Percentiles rank a stretch among this genome's conserved stretches.
These are phyloP conservation scores for Drosophila histrio DNA, from an alignment of 2,888 invertebrate genomes.

Conservation along the genomic window DNA sequence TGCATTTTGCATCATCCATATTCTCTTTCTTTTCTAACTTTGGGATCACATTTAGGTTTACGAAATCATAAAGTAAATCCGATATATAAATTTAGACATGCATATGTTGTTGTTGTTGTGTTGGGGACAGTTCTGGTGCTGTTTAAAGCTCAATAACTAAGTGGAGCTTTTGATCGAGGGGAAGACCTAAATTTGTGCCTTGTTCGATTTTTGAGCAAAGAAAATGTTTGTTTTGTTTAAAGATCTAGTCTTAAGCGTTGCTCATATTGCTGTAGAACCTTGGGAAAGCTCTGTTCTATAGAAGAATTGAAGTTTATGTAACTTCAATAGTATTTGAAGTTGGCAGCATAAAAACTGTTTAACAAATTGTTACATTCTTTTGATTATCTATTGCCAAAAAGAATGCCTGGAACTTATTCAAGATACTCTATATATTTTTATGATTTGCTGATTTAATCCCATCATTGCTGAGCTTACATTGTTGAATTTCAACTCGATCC, in stretches of 20 bases:
- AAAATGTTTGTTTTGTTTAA: background rate
- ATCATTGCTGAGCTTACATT: background rate
- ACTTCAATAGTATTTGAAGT: background rate
- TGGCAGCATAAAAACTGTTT: slow-evolving; percentile 34
- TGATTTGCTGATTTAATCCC: background rate
- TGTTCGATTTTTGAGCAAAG: slow-evolving; percentile 33
- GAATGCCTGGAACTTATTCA: slow-evolving; percentile 19
- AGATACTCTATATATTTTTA: background rate
- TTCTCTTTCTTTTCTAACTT: slow-evolving; percentile 10
- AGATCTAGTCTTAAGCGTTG: background rate
- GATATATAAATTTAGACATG: slow-evolving; percentile 9
- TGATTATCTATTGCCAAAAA: background rate
- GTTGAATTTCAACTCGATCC: background rate
- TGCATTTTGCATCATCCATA: slow-evolving; percentile 9
- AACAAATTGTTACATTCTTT: background rate
- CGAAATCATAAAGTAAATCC: slow-evolving; percentile 40
- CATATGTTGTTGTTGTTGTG: background rate
- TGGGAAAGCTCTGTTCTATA: background rate
- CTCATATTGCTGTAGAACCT: background rate
- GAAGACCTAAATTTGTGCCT: slow-evolving; percentile 43
- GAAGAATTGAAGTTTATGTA: background rate
- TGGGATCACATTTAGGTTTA: slow-evolving; percentile 66
- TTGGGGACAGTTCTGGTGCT: slow-evolving; percentile 6
- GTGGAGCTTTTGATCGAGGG: slow-evolving; percentile 6
- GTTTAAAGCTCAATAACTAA: slow-evolving; percentile 1